Evolutionary conservation across 2,797 vertebrate genomes (phyloP), one percentile per base, ranked within the genome.

Genomic region (Brachyrhaphis roseni): DNA sequence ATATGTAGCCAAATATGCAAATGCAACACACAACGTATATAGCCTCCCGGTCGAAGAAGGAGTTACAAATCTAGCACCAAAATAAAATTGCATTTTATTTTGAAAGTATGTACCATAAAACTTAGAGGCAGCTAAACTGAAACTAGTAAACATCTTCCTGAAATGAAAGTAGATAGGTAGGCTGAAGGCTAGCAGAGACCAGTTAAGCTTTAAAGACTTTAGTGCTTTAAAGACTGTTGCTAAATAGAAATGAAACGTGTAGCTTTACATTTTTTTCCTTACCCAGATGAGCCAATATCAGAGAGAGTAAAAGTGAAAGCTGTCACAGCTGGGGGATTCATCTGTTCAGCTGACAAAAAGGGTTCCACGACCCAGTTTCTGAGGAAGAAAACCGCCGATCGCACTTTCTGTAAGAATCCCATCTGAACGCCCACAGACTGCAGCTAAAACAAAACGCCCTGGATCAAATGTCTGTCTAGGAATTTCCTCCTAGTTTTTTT

Each of bases 191-290:
- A 36, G 5, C 47, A 36, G 28, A 49, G 28, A 20, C n/a, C 11
- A n/a, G 26, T 59, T 31, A 4, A 16, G 57, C 55, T 57, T 51
- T 20, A 20, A 18, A 49, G 23, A 28, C 46, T 49, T 10, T 23
- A 34, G 12, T 34, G n/a, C 31, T 18, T 23, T 36, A 5, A 47
- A 3, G 31, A 51, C 18, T 1, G 10, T 0, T 53, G 8, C n/a
- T 34, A 64, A 41, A 64, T 64, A 8, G 8, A 46, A 15, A 45
- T 12, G 1, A 15, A 36, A 59, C 20, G 5, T 2, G 4, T 8
- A 47, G 47, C 34, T n/a, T 41, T 31, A 39, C 1, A 26, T 12
- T 45, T 11, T 41, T 45, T 70, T 28, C 2, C 84, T 87, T 84
- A 92, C 88, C 75, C 12, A 10, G 4, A 0, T 7, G 13, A 34